Conservation (phyloP, 2,888 invertebrate species). For the Drosophila nigricruria region DNA sequence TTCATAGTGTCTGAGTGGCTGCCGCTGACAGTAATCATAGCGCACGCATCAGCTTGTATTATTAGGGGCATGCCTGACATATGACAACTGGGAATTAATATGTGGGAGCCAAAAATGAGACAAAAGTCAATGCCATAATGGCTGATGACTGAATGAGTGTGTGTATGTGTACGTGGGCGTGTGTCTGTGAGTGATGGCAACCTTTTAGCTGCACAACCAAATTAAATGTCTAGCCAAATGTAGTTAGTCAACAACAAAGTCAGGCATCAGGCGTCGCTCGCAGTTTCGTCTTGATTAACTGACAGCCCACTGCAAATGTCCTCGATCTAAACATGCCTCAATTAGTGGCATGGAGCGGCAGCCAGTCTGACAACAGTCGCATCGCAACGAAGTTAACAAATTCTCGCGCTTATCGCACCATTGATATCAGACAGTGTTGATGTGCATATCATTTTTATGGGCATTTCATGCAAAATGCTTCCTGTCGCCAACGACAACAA, state of each 20-base stretch:
- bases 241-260: conserved; percentile 36
- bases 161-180: conserved; percentile 12
- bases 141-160: conserved; percentile 3
- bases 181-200: conserved; percentile 69
- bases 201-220: conserved; percentile 71
- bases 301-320: conserved; percentile 24
- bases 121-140: conserved; percentile 67
- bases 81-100: conserved; percentile 78
- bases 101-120: conserved; percentile 37
- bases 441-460: conserved; percentile 81
- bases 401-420: conserved; percentile 61
- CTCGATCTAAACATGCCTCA: conserved; percentile 43
- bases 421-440: conserved; percentile 68
- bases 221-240: conserved; percentile 71
- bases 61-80: conserved; percentile 72
- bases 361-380: conserved; percentile 6
- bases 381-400: conserved; percentile 48
- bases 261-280: neutral
- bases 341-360: conserved; percentile 33
- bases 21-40: conserved; percentile 78
- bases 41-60: conserved; percentile 72
- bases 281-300: conserved; percentile 55
- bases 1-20: conserved; percentile 66
- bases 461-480: conserved; percentile 81
- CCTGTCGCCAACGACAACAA: conserved; percentile 52